Conservation (phyloP, 1,140 invertebrate species). For the Thalassaphorura encarpata region DNA sequence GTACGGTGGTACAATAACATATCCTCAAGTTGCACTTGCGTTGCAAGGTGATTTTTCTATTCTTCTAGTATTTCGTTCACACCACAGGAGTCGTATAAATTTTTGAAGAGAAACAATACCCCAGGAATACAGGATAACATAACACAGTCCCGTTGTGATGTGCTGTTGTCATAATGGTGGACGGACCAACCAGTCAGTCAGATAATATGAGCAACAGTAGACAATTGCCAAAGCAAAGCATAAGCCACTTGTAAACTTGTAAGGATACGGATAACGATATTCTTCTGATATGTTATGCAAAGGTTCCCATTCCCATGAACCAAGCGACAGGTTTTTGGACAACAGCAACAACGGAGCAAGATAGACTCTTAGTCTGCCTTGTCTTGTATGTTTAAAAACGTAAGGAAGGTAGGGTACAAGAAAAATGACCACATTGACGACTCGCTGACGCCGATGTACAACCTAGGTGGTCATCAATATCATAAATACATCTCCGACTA, state of each 20-base stretch:
- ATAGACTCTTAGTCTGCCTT: not conserved
- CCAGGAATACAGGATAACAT: not conserved
- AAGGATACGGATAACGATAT: not conserved
- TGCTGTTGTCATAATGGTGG: too few species aligned
- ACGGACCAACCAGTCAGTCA: too few species aligned
- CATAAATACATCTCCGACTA: conserved; percentile 15
- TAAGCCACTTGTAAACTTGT: not conserved
- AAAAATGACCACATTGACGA: conserved; percentile 10
- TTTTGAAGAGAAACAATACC: not conserved
- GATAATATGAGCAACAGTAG: too few species aligned
- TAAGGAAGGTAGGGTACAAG: not conserved
- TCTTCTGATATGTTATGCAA: not conserved
- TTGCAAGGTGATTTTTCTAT: too few species aligned
- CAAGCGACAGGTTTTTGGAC: too few species aligned
- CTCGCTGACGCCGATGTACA: conserved; percentile 17
- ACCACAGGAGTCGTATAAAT: not conserved
- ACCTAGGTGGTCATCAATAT: conserved; percentile 28
- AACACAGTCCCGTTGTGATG: too few species aligned
- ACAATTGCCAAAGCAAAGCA: not conserved
- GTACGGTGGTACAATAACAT: not conserved
- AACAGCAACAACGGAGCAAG: too few species aligned
- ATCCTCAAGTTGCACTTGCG: not conserved
- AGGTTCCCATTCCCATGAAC: too few species aligned
- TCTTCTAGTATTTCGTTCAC: not conserved
- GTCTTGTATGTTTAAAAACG: not conserved